Evolutionary conservation across 1,140 invertebrate species (phyloP), one percentile per base, ranked within the genome.

Genomic region (Cheumatopsyche charites): DNA sequence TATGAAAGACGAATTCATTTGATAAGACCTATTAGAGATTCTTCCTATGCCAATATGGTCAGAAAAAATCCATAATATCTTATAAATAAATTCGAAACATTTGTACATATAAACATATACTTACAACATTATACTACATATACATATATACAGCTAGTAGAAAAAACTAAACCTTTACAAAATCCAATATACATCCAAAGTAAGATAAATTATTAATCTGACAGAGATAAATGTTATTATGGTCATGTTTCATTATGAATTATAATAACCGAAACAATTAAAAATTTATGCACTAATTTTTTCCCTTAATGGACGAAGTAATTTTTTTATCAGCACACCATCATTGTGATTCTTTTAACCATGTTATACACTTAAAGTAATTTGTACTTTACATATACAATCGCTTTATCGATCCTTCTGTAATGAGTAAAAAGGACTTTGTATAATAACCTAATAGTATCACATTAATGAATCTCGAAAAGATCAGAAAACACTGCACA

Each of bases 371-470:
- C 70, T 76, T 76, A 72, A 68, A 69, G 72, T 76, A 76, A 76
- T 76, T 76, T 76, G 75, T 76, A 76, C 75, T 76, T 72, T 76
- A 70, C 75, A 76, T 72, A 76, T 69, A 58, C 72, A 69, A 61
- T 61, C 61, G 73, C 70, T 6, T 71, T 75, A 58, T 58, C 68
- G 12, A 52, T 65, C 65, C 49, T 15, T 67, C 29, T 41, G 23
- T 47, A 43, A 23, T 21, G 19, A 42, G 15, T 15, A 62, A 65
- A 65, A 66, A 66, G 23, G 23, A 66, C 55, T 25, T 45, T 43
- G 41, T 47, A 17, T 66, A 66, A 42, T 45, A 66, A 66, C 17
- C 63, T 66, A 21, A 47, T 43, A 66, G 63, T 66, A 47, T 66
- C 63, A 66, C 63, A 66, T 21, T 41, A 47, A 47, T 17, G 23